Percentiles rank a stretch among this genome's conserved stretches.
phyloP scores from a whole-genome alignment of 2,888 invertebrate species.

The Koerneria pararmatus region DNA sequence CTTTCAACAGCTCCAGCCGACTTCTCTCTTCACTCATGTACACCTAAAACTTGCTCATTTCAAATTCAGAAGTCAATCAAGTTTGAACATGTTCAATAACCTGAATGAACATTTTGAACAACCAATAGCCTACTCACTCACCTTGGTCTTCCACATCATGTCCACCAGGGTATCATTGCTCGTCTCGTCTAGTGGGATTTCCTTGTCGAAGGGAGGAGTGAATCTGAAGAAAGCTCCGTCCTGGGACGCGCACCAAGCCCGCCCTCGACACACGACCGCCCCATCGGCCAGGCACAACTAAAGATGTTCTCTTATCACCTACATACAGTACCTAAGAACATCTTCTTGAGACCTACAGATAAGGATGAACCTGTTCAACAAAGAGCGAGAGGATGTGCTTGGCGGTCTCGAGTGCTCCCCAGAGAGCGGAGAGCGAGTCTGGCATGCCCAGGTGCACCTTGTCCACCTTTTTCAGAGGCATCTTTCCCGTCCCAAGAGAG shows the following conservation, averaged over 20 bases:
- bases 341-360: slow-evolving; percentile 23
- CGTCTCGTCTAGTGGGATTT: slow-evolving; percentile 18
- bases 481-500: slow-evolving; percentile 16
- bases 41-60: too few species aligned
- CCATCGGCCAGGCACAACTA: slow-evolving; percentile 21
- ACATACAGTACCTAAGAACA: slow-evolving; percentile 15
- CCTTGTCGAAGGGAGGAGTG: slow-evolving; percentile 13
- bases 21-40: too few species aligned
- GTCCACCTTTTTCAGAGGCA: background rate
- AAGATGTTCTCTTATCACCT: background rate
- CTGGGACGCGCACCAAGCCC: slow-evolving; percentile 8
- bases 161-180: slow-evolving; percentile 13
- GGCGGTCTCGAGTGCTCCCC: slow-evolving; percentile 9
- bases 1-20: too few species aligned
- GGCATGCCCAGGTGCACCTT: slow-evolving; percentile 15
- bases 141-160: slow-evolving; percentile 23
- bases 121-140: too few species aligned
- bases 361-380: too few species aligned
- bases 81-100: too few species aligned
- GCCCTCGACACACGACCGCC: slow-evolving; percentile 15
- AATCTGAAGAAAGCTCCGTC: slow-evolving; percentile 20
- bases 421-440: slow-evolving; percentile 1
- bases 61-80: too few species aligned
- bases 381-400: too few species aligned
- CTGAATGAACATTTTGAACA: too few species aligned